These are phyloP conservation scores for Pristiophorus japonicus DNA, from an alignment of 2,113 vertebrate genomes.

Conservation along the genomic window DNA sequence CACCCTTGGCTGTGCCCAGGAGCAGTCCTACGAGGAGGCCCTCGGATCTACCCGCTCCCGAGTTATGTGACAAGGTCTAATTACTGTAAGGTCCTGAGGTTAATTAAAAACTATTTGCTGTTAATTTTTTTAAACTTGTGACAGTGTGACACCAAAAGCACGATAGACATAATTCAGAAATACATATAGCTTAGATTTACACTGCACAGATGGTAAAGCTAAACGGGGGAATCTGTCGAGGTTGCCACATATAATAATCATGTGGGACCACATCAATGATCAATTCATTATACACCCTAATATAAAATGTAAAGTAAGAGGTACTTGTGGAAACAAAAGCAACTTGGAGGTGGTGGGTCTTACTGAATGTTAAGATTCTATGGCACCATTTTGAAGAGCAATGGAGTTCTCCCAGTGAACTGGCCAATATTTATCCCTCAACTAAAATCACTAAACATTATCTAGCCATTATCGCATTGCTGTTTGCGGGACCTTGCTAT, in stretches of 20 bases:
- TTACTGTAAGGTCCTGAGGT: background rate
- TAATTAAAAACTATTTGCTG: background rate
- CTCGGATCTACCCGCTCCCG: no score
- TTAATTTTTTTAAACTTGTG: background rate
- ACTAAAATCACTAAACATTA: background rate
- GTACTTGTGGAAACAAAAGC: background rate
- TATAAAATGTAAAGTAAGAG: background rate
- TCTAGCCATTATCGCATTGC: background rate
- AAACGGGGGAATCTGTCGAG: background rate
- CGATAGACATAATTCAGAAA: background rate
- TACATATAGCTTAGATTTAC: background rate
- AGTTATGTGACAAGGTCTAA: no score
- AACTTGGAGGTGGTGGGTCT: background rate
- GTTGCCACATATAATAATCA: background rate
- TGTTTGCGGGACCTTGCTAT: no score
- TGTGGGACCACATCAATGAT: background rate
- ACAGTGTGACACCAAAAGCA: background rate
- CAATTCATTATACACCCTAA: background rate
- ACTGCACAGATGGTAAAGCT: background rate
- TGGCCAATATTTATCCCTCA: no score
- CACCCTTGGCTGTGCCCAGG: no score
- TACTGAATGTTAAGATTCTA: background rate
- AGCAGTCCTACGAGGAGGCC: no score
- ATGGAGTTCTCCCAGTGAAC: background rate
- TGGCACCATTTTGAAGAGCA: background rate